phyloP scores from a whole-genome alignment of 92 coral and sea anemone species.

The Anthopleura xanthogrammica region DNA sequence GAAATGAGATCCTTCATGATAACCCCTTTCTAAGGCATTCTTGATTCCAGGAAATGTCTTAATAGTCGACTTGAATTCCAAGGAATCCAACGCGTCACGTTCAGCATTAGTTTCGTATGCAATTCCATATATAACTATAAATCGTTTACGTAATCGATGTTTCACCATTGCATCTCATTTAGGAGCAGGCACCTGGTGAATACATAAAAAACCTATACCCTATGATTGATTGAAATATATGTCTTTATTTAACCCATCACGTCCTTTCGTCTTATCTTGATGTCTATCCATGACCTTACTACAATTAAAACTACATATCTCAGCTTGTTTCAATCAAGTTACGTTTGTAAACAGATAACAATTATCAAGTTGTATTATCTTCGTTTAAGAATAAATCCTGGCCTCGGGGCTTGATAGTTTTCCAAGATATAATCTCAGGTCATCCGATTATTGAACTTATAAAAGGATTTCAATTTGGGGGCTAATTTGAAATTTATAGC shows the following conservation, averaged over 20 bases:
- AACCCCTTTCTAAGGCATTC: not conserved
- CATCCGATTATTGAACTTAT: constrained; percentile 6
- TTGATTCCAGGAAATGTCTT: not conserved
- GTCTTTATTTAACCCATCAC: not conserved
- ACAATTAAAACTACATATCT: constrained; percentile 9
- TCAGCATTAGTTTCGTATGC: not conserved
- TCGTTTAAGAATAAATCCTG: constrained; percentile 18
- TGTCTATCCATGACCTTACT: constrained; percentile 6
- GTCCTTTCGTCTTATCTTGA: not conserved
- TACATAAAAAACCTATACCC: not conserved
- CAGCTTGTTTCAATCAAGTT: constrained; percentile 7
- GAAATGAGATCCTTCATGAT: not conserved
- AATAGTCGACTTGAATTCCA: not conserved
- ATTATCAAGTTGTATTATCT: constrained; percentile 28
- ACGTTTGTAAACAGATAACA: constrained; percentile 29
- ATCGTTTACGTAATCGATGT: no score
- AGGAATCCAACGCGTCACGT: not conserved
- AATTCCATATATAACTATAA: no score
- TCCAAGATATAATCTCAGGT: constrained; percentile 22
- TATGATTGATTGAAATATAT: not conserved
- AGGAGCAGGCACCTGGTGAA: no score
- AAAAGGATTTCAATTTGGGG: constrained; percentile 1
- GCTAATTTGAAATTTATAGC: constrained; percentile 5
- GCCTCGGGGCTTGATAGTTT: constrained; percentile 24
- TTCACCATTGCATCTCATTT: no score